Base-by-base conservation (phyloP, 1,140 invertebrate genomes). In the Galleria mellonella region DNA sequence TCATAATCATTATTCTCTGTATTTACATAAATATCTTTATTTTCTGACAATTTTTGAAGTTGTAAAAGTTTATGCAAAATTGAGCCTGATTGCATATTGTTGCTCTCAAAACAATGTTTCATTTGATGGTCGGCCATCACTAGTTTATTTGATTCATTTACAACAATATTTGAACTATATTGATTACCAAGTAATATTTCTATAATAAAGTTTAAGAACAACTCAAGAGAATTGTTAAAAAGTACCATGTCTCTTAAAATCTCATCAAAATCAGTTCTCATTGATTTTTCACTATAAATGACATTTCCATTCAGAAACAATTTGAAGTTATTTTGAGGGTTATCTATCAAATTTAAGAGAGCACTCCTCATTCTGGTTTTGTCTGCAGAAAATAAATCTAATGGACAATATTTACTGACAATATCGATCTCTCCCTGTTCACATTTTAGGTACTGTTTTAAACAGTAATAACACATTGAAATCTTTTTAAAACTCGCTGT, bases 321-420 rank as follows among this genome's bases (percentile, higher is more conserved):
- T 68, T 89, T 90, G 2, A 94, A 86, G 83, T 94, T 94, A 66
- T 94, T 94, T 62, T 94, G 93, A 7, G 92, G 92, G 62, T 89
- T 89, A 6, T 82, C 49, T 5, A 92, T 64, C 10, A 94, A 78
- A 32, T 84, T 86, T 51, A 75, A 52, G 27, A 94, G 60, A n/a
- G 92, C 89, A 38, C 63, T 64, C 51, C 85, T 88, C 89, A 93
- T 92, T 58, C 90, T 87, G 14, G 49, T 15, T 42, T 67, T 65
- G 31, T 90, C 71, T 3, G 91, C 92, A 28, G 90, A 92, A 82
- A 93, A 94, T 9, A 94, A 74, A 68, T 93, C 90, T 32, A 92
- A 81, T n/a, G 93, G 93, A 72, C 93, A 94, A 53, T 93, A 94
- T 9, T 71, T 53, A 58, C 90, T 92, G 0, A 78, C 57, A 8